Evolutionary conservation across 2,797 vertebrate genomes (phyloP), one percentile per base, ranked within the genome.

Genomic region (Cuculus canorus): DNA sequence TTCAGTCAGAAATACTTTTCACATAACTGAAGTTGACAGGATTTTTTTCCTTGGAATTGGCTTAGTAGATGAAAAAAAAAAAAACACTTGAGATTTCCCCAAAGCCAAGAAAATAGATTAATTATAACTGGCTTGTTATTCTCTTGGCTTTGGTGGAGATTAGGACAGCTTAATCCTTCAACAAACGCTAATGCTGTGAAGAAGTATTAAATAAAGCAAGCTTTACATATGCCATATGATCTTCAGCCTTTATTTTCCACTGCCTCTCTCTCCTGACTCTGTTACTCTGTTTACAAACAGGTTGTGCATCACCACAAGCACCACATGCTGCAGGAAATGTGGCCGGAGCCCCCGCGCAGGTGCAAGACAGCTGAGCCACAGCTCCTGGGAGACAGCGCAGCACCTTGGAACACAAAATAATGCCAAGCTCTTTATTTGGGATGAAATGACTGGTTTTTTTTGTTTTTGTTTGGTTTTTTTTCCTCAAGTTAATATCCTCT

Each of bases 41-140:
- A 94, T 54, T 94, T 95, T 94, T 95, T 97, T 92, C 28, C 59
- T 90, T 54, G 33, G 48, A 94, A 95, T 85, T 87, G 57, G 71
- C 69, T 93, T 85, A 93, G 79, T 12, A 87, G 90, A 85, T 87
- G 65, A 89, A 87, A 71, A 89, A 96, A 94, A 94, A 91, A 95
- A 63, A 86, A 94, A 28, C 33, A 64, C 59, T 93, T 65, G n/a
- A 63, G 94, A 83, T 93, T 94, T 89, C 72, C 86, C 73, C 63
- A 78, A 82, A 91, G 56, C 77, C 50, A 81, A 83, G 57, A 80
- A 87, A 93, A 91, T 21, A 89, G 72, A 96, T 90, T 89, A 93
- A 92, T 94, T 93, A 43, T 81, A 90, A 83, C 45, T 79, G 70
- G 35, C 54, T 93, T 96, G 85, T 91, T 92, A 87, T 83, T 96